Base-by-base conservation (phyloP, 2,888 invertebrate genomes). In the Zhengitettix transpicula region DNA sequence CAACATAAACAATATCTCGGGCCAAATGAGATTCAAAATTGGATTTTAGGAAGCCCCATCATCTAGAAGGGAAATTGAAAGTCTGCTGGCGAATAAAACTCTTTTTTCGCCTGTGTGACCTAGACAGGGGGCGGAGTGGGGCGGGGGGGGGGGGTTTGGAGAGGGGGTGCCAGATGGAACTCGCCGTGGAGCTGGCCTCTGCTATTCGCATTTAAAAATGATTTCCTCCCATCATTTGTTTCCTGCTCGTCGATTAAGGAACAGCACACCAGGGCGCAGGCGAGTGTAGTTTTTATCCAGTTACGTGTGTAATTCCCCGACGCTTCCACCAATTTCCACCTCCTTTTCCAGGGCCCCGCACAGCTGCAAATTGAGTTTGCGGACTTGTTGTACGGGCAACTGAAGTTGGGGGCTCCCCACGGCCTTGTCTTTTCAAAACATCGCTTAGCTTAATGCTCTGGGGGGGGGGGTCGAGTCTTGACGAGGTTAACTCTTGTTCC, bases 1-100 rank as follows among this genome's bases (percentile, higher is more conserved):
- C 58, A 62, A 58, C 60, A 60, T 62, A 62, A 62, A 62, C 62
- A 60, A 62, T 62, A 62, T 63, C 63, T 63, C 61, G 57, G 56
- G 17, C 28, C 63, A 63, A 63, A 63, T 63, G 63, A 63, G 63
- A 60, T 63, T 61, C 58, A 60, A 59, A 63, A 63, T 63, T 63
- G 61, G 60, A 60, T 63, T 61, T 63, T 54, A 58, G 42, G 60
- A 59, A 59, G 61, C 61, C 60, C 55, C 55, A 55, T 55, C 61
- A 61, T 60, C 63, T 63, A 55, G 61, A 60, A 60, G 61, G 63
- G 59, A 63, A 63, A 63, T 63, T 63, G 63, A 58, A 57, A 59
- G 61, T 60, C 61, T 61, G 58, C 42, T 40, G 51, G 61, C 40
- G 55, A 55, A 59, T 47, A 59, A 59, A 56, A 61, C 28, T 28